Percentiles rank a stretch among this genome's conserved stretches.
These are phyloP conservation scores for Rhynchophorus ferrugineus DNA, from an alignment of 1,140 invertebrate species.

Conservation along the genomic window DNA sequence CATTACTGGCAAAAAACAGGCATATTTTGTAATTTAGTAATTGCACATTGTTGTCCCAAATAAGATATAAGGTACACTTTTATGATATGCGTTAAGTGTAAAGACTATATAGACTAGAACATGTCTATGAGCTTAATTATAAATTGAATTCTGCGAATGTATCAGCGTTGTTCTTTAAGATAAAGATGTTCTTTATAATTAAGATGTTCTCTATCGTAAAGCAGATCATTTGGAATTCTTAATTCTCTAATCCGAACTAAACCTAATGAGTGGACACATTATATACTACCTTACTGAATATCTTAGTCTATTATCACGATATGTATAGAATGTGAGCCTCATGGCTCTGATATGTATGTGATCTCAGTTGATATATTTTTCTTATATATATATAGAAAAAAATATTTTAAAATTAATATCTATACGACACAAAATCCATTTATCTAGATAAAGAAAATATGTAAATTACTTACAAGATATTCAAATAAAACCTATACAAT, in stretches of 20 bases:
- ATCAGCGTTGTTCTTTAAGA: too few species aligned
- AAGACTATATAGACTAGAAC: constrained; percentile 5
- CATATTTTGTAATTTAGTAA: constrained; percentile 6
- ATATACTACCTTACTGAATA: neutral
- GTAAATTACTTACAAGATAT: neutral
- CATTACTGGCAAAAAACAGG: too few species aligned
- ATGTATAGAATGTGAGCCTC: constrained; percentile 31
- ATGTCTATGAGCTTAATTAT: too few species aligned
- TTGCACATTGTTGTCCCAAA: constrained; percentile 22
- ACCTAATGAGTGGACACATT: too few species aligned
- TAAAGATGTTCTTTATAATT: too few species aligned
- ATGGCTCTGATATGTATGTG: constrained; percentile 42
- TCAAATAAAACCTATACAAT: neutral
- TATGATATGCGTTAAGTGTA: constrained; percentile 17
- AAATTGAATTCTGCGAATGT: too few species aligned
- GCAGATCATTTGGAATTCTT: too few species aligned
- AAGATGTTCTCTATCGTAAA: too few species aligned
- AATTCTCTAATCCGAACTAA: too few species aligned
- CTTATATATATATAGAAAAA: constrained; percentile 23
- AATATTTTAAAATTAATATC: constrained; percentile 4
- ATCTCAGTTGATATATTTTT: constrained; percentile 39
- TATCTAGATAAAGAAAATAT: neutral
- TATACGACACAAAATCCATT: neutral
- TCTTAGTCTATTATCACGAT: constrained; percentile 31
- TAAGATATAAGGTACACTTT: constrained; percentile 19